Conservation (phyloP, 2,113 vertebrate species). For the Xenotilapia leptura region DNA sequence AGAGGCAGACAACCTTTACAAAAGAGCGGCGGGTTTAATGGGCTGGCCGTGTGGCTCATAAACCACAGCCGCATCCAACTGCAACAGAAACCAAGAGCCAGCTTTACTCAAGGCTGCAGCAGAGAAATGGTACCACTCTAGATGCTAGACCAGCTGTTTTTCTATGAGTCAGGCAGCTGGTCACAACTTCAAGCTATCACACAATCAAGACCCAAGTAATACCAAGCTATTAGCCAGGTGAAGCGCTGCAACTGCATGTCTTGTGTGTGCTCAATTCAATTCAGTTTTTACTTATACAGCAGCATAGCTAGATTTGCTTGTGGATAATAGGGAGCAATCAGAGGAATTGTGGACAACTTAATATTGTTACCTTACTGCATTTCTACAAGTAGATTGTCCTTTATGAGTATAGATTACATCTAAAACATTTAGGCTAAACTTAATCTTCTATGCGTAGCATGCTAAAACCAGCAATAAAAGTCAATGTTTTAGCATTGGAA, state of each 20-base stretch:
- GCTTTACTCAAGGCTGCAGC: slow-evolving; percentile 31
- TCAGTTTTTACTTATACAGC: neutral
- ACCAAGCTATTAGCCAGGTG: neutral
- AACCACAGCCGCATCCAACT: slow-evolving; percentile 54
- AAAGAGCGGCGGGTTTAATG: slow-evolving; percentile 73
- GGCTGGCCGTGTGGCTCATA: slow-evolving; percentile 62
- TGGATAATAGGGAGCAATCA: neutral
- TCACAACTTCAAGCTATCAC: slow-evolving; percentile 9
- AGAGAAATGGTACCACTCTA: neutral
- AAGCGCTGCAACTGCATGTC: neutral
- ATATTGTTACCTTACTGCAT: neutral
- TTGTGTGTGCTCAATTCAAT: neutral
- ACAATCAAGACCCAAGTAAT: neutral
- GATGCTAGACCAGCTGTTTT: neutral
- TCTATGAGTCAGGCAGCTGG: slow-evolving; percentile 1
- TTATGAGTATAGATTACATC: neutral
- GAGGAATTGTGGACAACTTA: neutral
- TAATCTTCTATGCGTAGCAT: neutral
- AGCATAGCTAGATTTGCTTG: neutral
- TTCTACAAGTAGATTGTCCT: neutral
- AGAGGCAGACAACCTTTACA: slow-evolving; percentile 80
- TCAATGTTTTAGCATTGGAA: neutral
- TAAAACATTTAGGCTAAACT: neutral
- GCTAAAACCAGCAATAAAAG: neutral
- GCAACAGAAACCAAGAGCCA: slow-evolving; percentile 4